Evolutionary conservation across 2,888 invertebrate species (phyloP), one percentile per base, ranked within the genome.

Genomic region (Amblyteles armatorius): DNA sequence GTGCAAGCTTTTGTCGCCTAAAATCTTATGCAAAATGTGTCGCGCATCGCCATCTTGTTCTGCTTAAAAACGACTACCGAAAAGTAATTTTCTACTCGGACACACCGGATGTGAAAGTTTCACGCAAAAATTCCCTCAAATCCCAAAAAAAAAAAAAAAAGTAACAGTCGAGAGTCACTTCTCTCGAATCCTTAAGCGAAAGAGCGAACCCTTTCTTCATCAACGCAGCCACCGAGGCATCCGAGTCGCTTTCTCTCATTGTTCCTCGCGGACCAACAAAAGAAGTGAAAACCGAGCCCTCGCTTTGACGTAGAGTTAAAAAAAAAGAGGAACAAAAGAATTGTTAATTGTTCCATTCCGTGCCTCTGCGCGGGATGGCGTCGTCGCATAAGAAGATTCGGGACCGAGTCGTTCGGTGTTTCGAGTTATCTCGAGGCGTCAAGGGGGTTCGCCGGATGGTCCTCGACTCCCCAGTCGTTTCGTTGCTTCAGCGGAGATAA

Each of bases 261-360:
- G 29, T 63, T 63, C 63, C 16, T 0, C 29, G 16, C 63, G 16
- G 16, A 6, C 63, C 63, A 63, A 33, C 63, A n/a, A n/a, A 33
- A 63, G 36, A 55, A 13, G 36, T 9, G n/a, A 71, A 52, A 71
- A 52, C 19, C 48, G 44, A 19, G 6, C 11, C 57, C 72, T 19
- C 44, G 16, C 11, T 19, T 22, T 57, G 57, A 57, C 72, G 33
- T 0, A 36, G 6, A 26, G 55, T 36, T 40, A 36, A 83, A 79
- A 83, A 74, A 50, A 79, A 69, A 44, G 19, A 57, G 52, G 67
- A 82, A 84, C 78, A 84, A 79, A 77, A 65, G 82, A 84, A 82
- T 84, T 78, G 74, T 82, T 84, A 84, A 84, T 84, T 84, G 84
- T 52, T 84, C 74, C 81, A 82, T 79, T 79, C 74, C 74, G 50